Evolutionary conservation across 2,888 invertebrate species (phyloP).

Genomic region (Trichopria drosophilae): DNA sequence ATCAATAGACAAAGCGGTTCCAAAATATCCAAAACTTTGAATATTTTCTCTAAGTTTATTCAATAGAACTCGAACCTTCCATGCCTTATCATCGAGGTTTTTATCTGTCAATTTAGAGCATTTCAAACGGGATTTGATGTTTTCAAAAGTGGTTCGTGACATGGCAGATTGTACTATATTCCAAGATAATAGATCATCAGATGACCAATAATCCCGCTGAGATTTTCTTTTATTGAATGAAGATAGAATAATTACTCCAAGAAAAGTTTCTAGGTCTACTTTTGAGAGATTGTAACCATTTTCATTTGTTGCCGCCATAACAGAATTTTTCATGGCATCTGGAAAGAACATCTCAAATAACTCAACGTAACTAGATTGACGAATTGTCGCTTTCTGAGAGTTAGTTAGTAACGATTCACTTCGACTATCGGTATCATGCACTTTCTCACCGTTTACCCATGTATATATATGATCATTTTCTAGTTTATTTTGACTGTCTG

Average conservation of each 20-base stretch:
- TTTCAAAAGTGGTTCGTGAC: too few relatives aligned
- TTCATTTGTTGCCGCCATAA: conserved; percentile 11
- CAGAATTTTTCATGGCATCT: conserved; percentile 16
- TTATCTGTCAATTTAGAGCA: conserved; percentile 16
- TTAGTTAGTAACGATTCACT: conserved; percentile 8
- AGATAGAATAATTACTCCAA: conserved; percentile 18
- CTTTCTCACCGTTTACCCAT: conserved; percentile 19
- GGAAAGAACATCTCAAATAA: conserved; percentile 20
- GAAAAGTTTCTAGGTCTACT: conserved; percentile 16
- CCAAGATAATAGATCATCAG: conserved; percentile 11
- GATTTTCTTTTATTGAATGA: conserved; percentile 15
- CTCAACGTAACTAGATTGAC: conserved; percentile 1
- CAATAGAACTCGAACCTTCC: conserved; percentile 17
- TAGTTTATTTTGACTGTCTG: conserved; percentile 22
- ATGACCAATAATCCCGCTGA: conserved; percentile 26
- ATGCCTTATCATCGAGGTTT: conserved; percentile 14
- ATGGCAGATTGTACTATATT: conserved; percentile 11
- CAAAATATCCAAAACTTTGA: too few relatives aligned
- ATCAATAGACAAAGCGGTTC: too few relatives aligned
- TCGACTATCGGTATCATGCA: neutral
- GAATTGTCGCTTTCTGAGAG: conserved; percentile 6
- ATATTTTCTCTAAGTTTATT: conserved; percentile 20
- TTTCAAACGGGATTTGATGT: conserved; percentile 22
- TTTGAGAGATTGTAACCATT: conserved; percentile 10
- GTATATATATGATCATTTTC: too few relatives aligned